Conservation (phyloP, 2,797 vertebrate species). For the Pangasius larnaudii region DNA sequence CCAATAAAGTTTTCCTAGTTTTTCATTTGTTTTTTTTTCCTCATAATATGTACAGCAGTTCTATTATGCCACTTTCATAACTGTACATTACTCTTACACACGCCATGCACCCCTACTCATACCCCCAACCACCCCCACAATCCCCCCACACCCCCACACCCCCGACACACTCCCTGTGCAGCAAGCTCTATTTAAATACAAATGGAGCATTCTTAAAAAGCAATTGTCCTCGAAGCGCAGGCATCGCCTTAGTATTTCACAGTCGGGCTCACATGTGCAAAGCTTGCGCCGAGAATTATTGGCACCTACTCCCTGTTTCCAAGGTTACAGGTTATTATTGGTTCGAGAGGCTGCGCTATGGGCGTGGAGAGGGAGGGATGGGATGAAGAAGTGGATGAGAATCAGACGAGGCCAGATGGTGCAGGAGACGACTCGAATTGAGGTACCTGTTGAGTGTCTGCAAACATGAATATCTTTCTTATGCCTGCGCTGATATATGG, state of each 20-base stretch:
- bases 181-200: conserved; percentile 58
- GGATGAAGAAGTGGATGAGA: conserved; percentile 48
- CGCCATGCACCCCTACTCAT: conserved; percentile 29
- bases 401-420: conserved; percentile 49
- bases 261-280: conserved; percentile 58
- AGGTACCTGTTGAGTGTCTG: conserved; percentile 42
- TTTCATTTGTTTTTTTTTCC: conserved; percentile 19
- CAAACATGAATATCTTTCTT: conserved; percentile 17
- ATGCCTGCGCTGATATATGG: conserved; percentile 12
- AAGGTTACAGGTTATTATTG: conserved; percentile 64
- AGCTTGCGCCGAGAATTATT: conserved; percentile 59
- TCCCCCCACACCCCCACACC: conserved; percentile 8
- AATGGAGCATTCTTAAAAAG: conserved; percentile 63
- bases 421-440: conserved; percentile 35
- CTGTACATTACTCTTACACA: conserved; percentile 29
- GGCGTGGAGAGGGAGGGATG: conserved; percentile 40
- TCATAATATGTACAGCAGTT: conserved; percentile 4
- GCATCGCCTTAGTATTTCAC: conserved; percentile 61
- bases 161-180: conserved; percentile 17
- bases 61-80: conserved; percentile 39
- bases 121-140: not conserved
- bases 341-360: conserved; percentile 52
- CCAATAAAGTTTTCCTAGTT: not conserved
- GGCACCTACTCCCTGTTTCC: conserved; percentile 60
- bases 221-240: conserved; percentile 59